phyloP scores from a whole-genome alignment of 2,797 vertebrate genomes.

The Vireo griseus region DNA sequence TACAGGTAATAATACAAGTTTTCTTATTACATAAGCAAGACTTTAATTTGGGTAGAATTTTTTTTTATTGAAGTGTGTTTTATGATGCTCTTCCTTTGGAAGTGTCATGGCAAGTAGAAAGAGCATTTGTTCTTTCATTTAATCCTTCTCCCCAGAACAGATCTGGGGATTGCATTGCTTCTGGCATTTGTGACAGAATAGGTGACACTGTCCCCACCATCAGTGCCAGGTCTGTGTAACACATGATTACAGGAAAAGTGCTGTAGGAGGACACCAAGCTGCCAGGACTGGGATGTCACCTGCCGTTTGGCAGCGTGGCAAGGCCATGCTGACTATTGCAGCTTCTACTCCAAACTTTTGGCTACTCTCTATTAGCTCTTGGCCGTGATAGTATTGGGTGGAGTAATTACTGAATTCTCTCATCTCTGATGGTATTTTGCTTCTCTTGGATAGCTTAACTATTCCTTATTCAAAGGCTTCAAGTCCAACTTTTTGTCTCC shows the following conservation, averaged over 20 bases:
- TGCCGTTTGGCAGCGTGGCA: not conserved
- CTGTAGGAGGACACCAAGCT: not conserved
- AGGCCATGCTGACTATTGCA: not conserved
- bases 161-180: not conserved
- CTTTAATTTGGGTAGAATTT: not conserved
- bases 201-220: not conserved
- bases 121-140: not conserved
- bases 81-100: not conserved
- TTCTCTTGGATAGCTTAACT: not conserved
- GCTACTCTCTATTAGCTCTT: not conserved
- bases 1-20: not conserved
- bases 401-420: not conserved
- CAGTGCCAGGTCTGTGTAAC: not conserved
- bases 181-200: not conserved
- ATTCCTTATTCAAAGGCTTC: not conserved
- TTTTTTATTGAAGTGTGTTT: not conserved
- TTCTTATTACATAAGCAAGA: not conserved
- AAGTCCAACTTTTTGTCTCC: not conserved
- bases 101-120: not conserved
- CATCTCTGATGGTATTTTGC: not conserved
- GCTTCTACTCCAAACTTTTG: not conserved
- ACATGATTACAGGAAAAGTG: not conserved
- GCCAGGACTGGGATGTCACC: not conserved
- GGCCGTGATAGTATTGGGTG: not conserved
- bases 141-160: not conserved